Conservation (phyloP, 2,113 vertebrate species). For the Salvelinus fontinalis region DNA sequence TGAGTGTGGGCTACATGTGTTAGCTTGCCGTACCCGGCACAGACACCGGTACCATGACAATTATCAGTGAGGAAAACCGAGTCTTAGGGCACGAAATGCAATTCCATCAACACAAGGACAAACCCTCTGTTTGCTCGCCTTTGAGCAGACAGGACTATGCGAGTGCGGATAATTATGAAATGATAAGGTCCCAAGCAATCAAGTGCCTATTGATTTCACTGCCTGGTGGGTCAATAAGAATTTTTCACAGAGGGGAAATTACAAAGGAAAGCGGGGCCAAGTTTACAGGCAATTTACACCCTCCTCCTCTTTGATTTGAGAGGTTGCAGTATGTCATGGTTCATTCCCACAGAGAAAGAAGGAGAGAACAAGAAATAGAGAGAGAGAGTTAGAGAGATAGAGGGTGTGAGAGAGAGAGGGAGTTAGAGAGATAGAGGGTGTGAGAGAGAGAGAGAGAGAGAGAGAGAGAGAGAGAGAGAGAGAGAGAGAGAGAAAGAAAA, state of each 20-base stretch:
- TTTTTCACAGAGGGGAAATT: conserved; percentile 62
- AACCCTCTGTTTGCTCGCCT: conserved; percentile 35
- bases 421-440: too few species aligned
- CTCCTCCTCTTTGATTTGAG: background rate
- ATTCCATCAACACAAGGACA: conserved; percentile 57
- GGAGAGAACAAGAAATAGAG: background rate
- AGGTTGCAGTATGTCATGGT: background rate
- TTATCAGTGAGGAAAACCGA: conserved; percentile 48
- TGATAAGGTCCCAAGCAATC: conserved; percentile 52
- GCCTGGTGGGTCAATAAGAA: conserved; percentile 63
- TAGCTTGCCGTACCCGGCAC: conserved; percentile 42
- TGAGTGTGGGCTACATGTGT: conserved; percentile 50
- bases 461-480: too few species aligned
- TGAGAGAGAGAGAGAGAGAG: too few species aligned
- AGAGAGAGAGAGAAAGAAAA: too few species aligned
- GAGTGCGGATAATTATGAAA: conserved; percentile 54
- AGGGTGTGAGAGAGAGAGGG: too few species aligned
- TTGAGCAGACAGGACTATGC: conserved; percentile 47
- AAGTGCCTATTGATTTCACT: conserved; percentile 70
- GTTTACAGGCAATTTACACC: conserved; percentile 40
- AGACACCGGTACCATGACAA: conserved; percentile 15
- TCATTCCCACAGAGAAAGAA: conserved; percentile 11
- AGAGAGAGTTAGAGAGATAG: background rate
- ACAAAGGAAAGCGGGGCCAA: background rate
- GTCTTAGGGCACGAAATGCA: conserved; percentile 58